Conservation (phyloP, 1,140 invertebrate genomes). For the Calycopis cecrops region DNA sequence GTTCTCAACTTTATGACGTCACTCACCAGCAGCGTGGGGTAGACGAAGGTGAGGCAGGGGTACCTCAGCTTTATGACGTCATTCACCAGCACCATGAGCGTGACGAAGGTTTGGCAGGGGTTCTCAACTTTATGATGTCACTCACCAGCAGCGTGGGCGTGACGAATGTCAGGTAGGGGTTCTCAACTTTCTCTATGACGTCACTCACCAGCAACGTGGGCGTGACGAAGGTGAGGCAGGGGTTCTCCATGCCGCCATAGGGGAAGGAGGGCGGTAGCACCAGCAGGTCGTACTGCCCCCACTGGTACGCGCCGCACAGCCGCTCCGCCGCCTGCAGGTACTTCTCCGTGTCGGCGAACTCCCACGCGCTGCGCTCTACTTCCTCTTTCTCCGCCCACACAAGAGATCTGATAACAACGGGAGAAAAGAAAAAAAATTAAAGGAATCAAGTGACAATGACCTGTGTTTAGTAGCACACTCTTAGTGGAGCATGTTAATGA, state of each 20-base stretch:
- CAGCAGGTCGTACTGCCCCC: constrained; percentile 92
- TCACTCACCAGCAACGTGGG: constrained; percentile 79
- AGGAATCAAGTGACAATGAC: background rate
- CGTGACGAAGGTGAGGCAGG: constrained; percentile 95
- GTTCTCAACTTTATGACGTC: no score
- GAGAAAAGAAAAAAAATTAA: no score
- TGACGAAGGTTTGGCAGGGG: no score
- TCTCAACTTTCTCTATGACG: background rate
- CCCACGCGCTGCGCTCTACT: constrained; percentile 88
- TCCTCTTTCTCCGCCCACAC: constrained; percentile 94
- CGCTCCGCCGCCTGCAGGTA: constrained; percentile 90
- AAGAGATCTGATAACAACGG: constrained; percentile 78
- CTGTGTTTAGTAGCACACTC: no score
- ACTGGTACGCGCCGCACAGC: constrained; percentile 88
- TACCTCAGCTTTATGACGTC: no score
- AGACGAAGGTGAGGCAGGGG: no score
- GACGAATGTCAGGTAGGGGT: no score
- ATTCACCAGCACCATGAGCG: no score
- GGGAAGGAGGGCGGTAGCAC: constrained; percentile 96
- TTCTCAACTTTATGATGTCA: no score
- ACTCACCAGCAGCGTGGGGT: no score
- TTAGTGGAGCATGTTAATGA: no score
- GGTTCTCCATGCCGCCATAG: constrained; percentile 98
- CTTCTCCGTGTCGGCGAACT: constrained; percentile 91
- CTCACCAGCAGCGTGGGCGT: background rate